Evolutionary conservation across 1,140 invertebrate species (phyloP).

Genomic region (Caerostris extrusa): DNA sequence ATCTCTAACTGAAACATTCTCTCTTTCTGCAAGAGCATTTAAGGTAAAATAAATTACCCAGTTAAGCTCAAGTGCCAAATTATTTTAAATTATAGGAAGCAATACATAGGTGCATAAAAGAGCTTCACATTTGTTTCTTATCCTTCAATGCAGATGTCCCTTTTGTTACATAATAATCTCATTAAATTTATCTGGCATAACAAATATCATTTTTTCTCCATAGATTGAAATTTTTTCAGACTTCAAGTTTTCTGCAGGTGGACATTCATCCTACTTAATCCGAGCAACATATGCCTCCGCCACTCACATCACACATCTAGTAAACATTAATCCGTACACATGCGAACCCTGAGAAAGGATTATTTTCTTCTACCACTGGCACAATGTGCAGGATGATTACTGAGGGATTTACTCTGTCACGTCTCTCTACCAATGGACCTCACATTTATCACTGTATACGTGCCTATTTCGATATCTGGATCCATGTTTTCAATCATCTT

Average conservation of each 20-base stretch:
- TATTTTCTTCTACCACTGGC: conserved; percentile 47
- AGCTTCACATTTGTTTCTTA: neutral
- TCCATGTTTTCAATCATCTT: conserved; percentile 66
- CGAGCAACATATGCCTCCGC: conserved; percentile 33
- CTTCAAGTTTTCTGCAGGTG: neutral
- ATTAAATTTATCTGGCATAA: neutral
- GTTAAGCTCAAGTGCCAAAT: too few relatives aligned
- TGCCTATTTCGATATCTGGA: conserved; percentile 66
- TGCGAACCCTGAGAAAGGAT: conserved; percentile 30
- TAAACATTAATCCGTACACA: conserved; percentile 54
- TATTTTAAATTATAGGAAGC: too few relatives aligned
- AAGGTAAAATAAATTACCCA: too few relatives aligned
- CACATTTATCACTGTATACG: conserved; percentile 31
- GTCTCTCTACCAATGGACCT: neutral
- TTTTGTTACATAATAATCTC: neutral
- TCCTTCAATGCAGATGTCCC: neutral
- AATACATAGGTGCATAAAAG: too few relatives aligned
- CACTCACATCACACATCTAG: conserved; percentile 53
- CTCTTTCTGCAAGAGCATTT: too few relatives aligned
- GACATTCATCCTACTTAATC: conserved; percentile 17
- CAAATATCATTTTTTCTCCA: neutral
- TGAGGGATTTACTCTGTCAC: conserved; percentile 55
- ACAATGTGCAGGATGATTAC: conserved; percentile 12
- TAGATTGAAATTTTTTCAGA: neutral
- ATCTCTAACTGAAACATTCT: too few relatives aligned